Evolutionary conservation across 2,797 vertebrate genomes (phyloP), one percentile per base, ranked within the genome.

Genomic region (Fringilla coelebs): DNA sequence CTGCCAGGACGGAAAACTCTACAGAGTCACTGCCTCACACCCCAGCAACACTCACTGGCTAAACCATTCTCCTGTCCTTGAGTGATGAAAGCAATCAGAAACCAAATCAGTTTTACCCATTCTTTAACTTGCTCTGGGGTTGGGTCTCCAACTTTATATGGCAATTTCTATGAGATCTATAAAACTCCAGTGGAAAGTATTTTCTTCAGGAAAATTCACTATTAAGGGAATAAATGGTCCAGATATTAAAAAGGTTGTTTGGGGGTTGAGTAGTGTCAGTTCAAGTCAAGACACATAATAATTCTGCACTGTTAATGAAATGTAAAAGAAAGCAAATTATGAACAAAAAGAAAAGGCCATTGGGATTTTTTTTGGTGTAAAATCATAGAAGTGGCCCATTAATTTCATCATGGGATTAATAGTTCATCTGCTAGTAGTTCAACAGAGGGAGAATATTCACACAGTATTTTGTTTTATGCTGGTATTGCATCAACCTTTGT

Each of bases 1-100:
- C 26, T 85, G 26, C 26, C 34, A 32, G 36, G n/a, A 34, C 26
- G 43, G 24, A 9, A 67, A 36, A 25, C 14, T n/a, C 24, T 5
- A 0, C 5, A 24, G 3, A 4, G 2, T 5, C 9, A 40, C 7
- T 55, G 17, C 13, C 21, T 20, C 2, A 2, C n/a, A 14, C 24
- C 21, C 4, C 17, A 48, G 63, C 29, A 62, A 2, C 3, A 0
- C 22, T 41, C 57, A 3, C 26, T 48, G 52, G 34, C n/a, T 51
- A 14, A 31, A 36, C n/a, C 3, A 1, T 48, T 40, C 28, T 58
- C 19, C 60, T 73, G 38, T 13, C 22, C 61, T 29, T 13, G 32
- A 66, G 13, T 48, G 21, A 57, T 17, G 13, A 26, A 54, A 66
- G 21, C 3, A 62, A 48, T 17, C 36, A 63, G 65, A 71, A 62